Base-by-base conservation (phyloP, 2,113 vertebrate genomes). In the Paraplagusia blochii region DNA sequence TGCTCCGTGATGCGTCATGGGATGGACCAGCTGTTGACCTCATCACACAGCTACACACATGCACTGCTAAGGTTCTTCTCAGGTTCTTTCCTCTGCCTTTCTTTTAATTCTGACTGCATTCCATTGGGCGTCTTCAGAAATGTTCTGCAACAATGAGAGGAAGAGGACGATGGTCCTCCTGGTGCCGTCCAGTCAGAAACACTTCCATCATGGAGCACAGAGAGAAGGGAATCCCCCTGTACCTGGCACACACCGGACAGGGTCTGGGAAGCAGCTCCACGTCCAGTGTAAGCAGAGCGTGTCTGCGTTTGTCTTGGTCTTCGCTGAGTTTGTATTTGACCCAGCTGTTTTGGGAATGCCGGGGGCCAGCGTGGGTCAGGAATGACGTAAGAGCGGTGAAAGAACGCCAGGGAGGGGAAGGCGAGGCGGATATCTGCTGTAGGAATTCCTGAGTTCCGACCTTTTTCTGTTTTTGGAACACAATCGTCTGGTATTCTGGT, bases 381-480 rank as follows among this genome's bases (percentile, higher is more conserved):
- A 66, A 58, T 82, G 87, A 87, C 76, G 78, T 74, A 79, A 74
- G 75, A 71, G 45, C 22, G 22, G 22, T 9, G 9, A 2, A 1
- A 69, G 68, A 73, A 63, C 60, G 63, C 69, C 52, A 50, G 50
- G 72, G 29, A 19, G 46, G 51, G 53, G 42, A 82, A 65, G 76
- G 78, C 64, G 79, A 80, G 43, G 76, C 46, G 72, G 88, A 89
- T 91, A 87, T 92, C 88, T 90, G 80, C 58, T 74, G 66, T 82
- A 29, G 80, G 77, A 84, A 89, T 90, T 86, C 86, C 76, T 79
- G 77, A 76, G 70, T 59, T 75, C 48, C 44, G n/a, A 52, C 62
- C 74, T 39, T 1, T 74, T 83, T 85, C 82, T 85, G 85, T 87
- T 90, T 87, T 86, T 82, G 81, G 86, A 90, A 85, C 61, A 83